These are phyloP conservation scores for Oryzaephilus surinamensis DNA, from an alignment of 1,140 invertebrate genomes.

Conservation along the genomic window DNA sequence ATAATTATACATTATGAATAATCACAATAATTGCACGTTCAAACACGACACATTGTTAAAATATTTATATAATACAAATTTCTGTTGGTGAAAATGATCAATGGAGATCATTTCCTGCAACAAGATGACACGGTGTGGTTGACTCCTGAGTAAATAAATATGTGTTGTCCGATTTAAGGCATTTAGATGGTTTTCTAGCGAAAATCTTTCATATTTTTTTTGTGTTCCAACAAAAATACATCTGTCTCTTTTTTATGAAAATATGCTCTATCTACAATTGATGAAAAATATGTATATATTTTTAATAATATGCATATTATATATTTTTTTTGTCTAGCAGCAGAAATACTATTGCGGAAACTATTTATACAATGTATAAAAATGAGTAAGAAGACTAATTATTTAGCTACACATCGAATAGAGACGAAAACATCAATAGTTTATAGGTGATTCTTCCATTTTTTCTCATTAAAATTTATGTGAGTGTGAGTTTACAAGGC, in stretches of 20 bases:
- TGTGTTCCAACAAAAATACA: slow-evolving; percentile 27
- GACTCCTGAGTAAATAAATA: no score
- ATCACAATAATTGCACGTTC: no score
- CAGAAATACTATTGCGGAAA: slow-evolving; percentile 29
- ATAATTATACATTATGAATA: background rate
- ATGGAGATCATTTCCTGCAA: no score
- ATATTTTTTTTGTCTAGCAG: slow-evolving; percentile 32
- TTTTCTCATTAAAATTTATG: background rate
- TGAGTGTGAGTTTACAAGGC: slow-evolving; percentile 20
- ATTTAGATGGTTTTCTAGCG: slow-evolving; percentile 25
- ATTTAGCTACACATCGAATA: slow-evolving; percentile 34
- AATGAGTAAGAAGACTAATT: slow-evolving; percentile 36
- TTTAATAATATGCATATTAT: no score
- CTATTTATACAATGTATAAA: slow-evolving; percentile 30
- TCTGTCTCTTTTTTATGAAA: slow-evolving; percentile 35
- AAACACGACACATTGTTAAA: no score
- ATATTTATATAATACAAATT: background rate
- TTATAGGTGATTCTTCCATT: slow-evolving; percentile 5
- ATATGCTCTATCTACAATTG: slow-evolving; percentile 34
- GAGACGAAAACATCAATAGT: slow-evolving; percentile 32
- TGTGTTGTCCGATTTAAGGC: slow-evolving; percentile 33
- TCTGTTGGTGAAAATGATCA: background rate
- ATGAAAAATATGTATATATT: slow-evolving; percentile 30
- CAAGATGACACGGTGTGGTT: no score
- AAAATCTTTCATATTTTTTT: slow-evolving; percentile 6